Percentiles rank a stretch among this genome's conserved stretches.
phyloP scores from a whole-genome alignment of 2,113 vertebrate species.

The Struthio camelus region DNA sequence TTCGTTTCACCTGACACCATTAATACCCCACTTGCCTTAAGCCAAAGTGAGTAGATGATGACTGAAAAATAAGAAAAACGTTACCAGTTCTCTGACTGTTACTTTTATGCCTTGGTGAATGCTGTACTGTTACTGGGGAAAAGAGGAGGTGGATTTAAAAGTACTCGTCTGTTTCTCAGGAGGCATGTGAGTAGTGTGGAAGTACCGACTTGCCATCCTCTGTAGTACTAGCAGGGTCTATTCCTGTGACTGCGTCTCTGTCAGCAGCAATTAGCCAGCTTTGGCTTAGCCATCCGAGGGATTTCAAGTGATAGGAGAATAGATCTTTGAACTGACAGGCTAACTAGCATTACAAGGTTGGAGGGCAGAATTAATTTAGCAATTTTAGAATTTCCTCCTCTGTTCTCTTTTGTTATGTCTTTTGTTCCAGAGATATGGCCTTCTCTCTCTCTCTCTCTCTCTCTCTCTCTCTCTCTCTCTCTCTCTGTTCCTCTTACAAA shows the following conservation, averaged over 20 bases:
- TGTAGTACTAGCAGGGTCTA: neutral
- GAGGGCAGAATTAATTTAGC: conserved; percentile 35
- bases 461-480: neutral
- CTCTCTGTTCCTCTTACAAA: accelerated
- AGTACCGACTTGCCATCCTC: neutral
- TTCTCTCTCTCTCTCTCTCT: neutral
- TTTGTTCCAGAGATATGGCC: neutral
- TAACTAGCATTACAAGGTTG: conserved; percentile 17
- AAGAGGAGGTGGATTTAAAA: neutral
- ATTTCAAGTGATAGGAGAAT: neutral
- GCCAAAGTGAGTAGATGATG: neutral
- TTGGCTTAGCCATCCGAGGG: conserved; percentile 25
- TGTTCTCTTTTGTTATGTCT: neutral
- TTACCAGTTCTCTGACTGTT: neutral
- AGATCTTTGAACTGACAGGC: conserved; percentile 46
- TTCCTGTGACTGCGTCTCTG: neutral
- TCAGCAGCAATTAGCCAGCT: conserved; percentile 49
- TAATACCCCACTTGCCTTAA: neutral
- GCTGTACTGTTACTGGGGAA: neutral
- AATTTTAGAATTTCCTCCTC: conserved; percentile 1
- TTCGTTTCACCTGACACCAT: neutral
- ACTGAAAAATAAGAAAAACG: neutral
- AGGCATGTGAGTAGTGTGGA: neutral
- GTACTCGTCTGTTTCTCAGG: conserved; percentile 34
- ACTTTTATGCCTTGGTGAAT: neutral